Evolutionary conservation across 2,797 vertebrate species (phyloP).

Genomic region (Hydrocynus forskahlii): DNA sequence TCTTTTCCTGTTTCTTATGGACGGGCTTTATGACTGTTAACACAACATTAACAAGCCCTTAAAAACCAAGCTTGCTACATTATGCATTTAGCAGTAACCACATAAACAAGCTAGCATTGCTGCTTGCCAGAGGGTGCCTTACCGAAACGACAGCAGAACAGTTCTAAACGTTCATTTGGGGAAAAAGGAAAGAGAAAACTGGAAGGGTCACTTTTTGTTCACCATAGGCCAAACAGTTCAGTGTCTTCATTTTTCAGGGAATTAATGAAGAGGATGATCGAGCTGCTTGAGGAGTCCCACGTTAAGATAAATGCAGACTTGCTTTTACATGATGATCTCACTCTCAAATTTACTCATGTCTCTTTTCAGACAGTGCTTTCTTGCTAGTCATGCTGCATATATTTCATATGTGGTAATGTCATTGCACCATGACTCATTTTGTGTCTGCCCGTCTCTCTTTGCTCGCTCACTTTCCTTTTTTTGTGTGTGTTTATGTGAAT

Average conservation of each 20-base stretch:
- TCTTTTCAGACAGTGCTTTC: conserved; percentile 53
- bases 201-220: not conserved
- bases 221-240: not conserved
- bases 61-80: conserved; percentile 52
- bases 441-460: conserved; percentile 51
- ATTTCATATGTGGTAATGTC: conserved; percentile 63
- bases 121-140: conserved; percentile 43
- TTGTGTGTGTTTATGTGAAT: conserved; percentile 59
- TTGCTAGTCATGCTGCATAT: conserved; percentile 56
- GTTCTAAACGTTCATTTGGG: not conserved
- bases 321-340: conserved; percentile 57
- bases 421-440: conserved; percentile 57
- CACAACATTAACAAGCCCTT: conserved; percentile 59
- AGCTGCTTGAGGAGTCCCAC: conserved; percentile 28
- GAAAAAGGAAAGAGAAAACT: not conserved
- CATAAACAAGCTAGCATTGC: conserved; percentile 55
- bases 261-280: conserved; percentile 20
- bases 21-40: conserved; percentile 56
- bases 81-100: conserved; percentile 53
- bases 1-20: conserved; percentile 59
- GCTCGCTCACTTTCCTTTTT: conserved; percentile 34
- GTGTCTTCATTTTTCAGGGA: not conserved
- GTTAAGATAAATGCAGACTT: conserved; percentile 44
- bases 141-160: conserved; percentile 37
- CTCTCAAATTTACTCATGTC: conserved; percentile 47